Conservation (phyloP, 2,797 vertebrate genomes). For the Orientallactaga sibirica region DNA sequence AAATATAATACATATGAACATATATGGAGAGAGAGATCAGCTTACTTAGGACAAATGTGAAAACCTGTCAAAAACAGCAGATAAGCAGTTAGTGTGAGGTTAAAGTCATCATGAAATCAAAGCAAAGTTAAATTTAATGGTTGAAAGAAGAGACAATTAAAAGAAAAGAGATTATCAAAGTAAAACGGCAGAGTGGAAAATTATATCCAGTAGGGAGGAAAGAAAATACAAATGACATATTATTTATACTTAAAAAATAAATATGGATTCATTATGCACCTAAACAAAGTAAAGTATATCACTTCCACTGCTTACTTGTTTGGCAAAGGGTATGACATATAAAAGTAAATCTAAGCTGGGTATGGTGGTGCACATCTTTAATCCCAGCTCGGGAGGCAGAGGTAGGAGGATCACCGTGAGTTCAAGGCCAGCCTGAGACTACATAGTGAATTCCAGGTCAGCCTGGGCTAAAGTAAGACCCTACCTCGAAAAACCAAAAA, state of each 20-base stretch:
- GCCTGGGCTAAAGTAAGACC: no score
- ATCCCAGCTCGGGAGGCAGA: no score
- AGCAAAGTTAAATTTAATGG: constrained; percentile 8
- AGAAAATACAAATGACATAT: neutral
- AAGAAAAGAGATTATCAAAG: constrained; percentile 23
- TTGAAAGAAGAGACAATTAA: neutral
- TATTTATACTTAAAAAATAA: constrained; percentile 12
- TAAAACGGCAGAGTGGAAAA: neutral
- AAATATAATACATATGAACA: neutral
- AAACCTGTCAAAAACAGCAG: neutral
- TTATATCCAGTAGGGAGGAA: neutral
- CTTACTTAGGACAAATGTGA: neutral
- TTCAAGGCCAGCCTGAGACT: no score
- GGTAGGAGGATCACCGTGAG: no score
- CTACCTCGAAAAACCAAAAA: no score
- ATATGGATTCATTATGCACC: neutral
- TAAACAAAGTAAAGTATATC: neutral
- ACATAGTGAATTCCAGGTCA: no score
- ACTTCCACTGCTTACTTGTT: neutral
- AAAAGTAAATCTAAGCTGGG: neutral
- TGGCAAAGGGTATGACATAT: neutral
- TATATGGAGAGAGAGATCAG: neutral
- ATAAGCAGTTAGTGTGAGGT: neutral
- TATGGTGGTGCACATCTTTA: no score
- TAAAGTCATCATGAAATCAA: neutral